A percentile compares a stretch with the other conserved stretches of the same genome.
phyloP scores from a whole-genome alignment of 2,888 invertebrate genomes.

The Acanthosoma haemorrhoidale region DNA sequence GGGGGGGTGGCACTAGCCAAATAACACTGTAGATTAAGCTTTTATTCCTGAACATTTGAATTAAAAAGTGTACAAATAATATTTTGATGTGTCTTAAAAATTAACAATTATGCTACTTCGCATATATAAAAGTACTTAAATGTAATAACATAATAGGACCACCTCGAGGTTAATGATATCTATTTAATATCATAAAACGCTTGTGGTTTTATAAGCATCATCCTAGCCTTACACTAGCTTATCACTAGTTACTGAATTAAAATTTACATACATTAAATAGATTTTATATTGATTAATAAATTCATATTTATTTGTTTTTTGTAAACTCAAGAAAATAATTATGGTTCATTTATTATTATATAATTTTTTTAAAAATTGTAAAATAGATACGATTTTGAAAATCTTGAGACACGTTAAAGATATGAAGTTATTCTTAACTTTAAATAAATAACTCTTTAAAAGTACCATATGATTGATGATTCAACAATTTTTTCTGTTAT shows the following conservation, averaged over 20 bases:
- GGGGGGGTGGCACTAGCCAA: neutral
- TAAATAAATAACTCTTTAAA: too few species aligned
- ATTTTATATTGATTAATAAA: neutral
- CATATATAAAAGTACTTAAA: neutral
- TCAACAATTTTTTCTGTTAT: too few species aligned
- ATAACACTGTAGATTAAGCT: neutral
- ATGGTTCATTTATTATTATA: too few species aligned
- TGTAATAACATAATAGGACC: neutral
- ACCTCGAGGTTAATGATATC: neutral
- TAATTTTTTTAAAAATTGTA: too few species aligned
- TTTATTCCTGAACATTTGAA: neutral
- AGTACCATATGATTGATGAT: too few species aligned
- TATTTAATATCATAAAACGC: neutral
- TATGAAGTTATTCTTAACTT: too few species aligned
- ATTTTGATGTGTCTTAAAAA: neutral
- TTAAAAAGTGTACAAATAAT: neutral
- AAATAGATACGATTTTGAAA: too few species aligned
- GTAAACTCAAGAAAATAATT: too few species aligned
- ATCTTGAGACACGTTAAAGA: too few species aligned
- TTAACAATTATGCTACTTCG: too few species aligned
- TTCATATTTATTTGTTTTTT: neutral
- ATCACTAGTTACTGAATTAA: neutral
- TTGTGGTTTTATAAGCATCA: conserved; percentile 1
- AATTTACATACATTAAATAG: neutral
- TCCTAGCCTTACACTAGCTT: neutral